These are phyloP conservation scores for Aphelocoma californica DNA, from an alignment of 2,797 vertebrate species.

Conservation along the genomic window DNA sequence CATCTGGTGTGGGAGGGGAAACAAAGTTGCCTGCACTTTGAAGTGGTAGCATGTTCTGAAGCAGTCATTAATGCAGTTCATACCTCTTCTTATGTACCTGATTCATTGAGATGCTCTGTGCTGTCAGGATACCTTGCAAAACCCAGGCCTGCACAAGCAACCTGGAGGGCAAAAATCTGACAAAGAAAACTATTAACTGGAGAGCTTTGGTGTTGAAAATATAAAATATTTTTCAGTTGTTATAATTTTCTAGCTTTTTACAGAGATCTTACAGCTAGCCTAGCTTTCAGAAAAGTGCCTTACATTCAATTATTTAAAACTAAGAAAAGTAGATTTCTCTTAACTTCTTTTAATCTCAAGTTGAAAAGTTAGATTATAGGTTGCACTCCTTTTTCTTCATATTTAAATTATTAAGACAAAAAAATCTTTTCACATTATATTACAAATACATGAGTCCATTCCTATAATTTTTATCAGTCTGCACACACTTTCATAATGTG, in stretches of 20 bases:
- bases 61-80: background rate
- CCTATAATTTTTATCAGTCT: background rate
- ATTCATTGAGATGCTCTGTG: background rate
- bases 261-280: background rate
- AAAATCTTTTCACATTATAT: background rate
- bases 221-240: background rate
- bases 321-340: background rate
- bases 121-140: background rate
- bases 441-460: background rate
- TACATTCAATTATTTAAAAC: background rate
- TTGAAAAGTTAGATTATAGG: background rate
- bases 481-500: background rate
- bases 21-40: constrained; percentile 33
- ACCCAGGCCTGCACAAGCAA: background rate
- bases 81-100: background rate
- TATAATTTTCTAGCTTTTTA: background rate
- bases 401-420: constrained; percentile 5
- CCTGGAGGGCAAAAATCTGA: background rate
- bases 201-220: background rate
- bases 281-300: background rate
- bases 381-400: background rate
- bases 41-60: constrained; percentile 35
- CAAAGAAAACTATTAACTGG: background rate
- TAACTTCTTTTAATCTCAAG: background rate
- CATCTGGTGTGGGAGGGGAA: constrained; percentile 35